Base-by-base conservation (phyloP, 2,888 invertebrate species). In the Drosophila koepferae region DNA sequence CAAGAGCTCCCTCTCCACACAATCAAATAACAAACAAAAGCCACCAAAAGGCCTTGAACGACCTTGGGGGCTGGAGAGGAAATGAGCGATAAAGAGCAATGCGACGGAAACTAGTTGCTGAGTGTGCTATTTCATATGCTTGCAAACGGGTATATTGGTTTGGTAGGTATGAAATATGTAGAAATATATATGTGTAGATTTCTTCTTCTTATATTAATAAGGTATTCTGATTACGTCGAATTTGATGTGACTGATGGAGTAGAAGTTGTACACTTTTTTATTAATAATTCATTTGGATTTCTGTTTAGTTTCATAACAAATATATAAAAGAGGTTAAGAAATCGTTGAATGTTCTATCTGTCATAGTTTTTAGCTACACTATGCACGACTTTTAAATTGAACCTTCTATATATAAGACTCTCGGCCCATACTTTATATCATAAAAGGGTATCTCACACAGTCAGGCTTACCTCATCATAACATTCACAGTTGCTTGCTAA, bases 41-140 rank as follows among this genome's bases (percentile, higher is more conserved):
- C 41, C 41, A 28, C 41, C 56, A 51, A 63, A 70, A 79, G 80
- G 80, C 77, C 80, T 80, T 80, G 80, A 75, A 70, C 80, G 78
- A 80, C 80, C 80, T 80, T 80, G 77, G 44, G 65, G 41, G 40
- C 48, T 34, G 48, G 73, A 59, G 72, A 66, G 75, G 72, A 75
- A 66, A 64, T 63, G 61, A 60, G 60, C 40, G 60, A 63, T 60
- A 48, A 55, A 63, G 51, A 46, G 58, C 46, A 62, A 59, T 38
- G 40, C 31, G 16, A 56, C 55, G 53, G 41, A 70, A 80, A 80
- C 68, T 72, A 72, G 67, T 77, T 72, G 74, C 63, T 68, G 48
- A 38, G 43, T 62, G 61, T 41, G 34, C 7, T 66, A 10, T 41
- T 28, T 41, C 28, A 55, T 10, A 40, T 55, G 10, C 54, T 10